Evolutionary conservation across 2,888 invertebrate species (phyloP), one percentile per base, ranked within the genome.

Genomic region (Mesorhabditis sp.): DNA sequence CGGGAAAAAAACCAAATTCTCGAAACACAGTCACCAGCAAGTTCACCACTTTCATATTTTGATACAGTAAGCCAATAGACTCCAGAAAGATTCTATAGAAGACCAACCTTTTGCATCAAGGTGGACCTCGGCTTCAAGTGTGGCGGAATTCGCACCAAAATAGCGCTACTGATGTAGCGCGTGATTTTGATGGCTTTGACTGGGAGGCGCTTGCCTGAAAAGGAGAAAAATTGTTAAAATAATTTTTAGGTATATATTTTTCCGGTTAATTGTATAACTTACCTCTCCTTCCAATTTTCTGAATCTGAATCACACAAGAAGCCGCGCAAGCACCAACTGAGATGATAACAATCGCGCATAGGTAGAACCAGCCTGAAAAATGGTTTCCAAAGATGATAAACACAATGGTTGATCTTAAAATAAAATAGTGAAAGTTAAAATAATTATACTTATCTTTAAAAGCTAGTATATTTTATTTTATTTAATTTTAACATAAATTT

Each of bases 311-410:
- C 13, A 74, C 70, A 62, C 71, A 74, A 4, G 73, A 74, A 28
- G 73, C 73, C 5, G 73, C 73, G 62, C 71, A 44, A 44, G 73
- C 73, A 5, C 73, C 73, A 4, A 74, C 70, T 13, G 73, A 74
- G 67, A 74, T 74, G 63, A 74, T 74, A 4, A 74, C 58, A 10
- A 74, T 74, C 10, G 73, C 73, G 62, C 67, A 67, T 65, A 74
- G 67, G 66, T 74, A 74, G 70, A 74, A 74, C 71, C 71, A 71
- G 61, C 73, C 73, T 74, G 65, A 45, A 71, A 43, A 50, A n/a
- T n/a, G 7, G 13, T 13, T 50, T n/a, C n/a, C n/a, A n/a, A n/a
- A n/a, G n/a, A n/a, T n/a, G n/a, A n/a, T n/a, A n/a, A n/a, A n/a
- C n/a, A n/a, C n/a, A n/a, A n/a, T n/a, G n/a, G n/a, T n/a, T n/a